These are phyloP conservation scores for Zaprionus davidi DNA, from an alignment of 1,140 invertebrate genomes.

Conservation along the genomic window DNA sequence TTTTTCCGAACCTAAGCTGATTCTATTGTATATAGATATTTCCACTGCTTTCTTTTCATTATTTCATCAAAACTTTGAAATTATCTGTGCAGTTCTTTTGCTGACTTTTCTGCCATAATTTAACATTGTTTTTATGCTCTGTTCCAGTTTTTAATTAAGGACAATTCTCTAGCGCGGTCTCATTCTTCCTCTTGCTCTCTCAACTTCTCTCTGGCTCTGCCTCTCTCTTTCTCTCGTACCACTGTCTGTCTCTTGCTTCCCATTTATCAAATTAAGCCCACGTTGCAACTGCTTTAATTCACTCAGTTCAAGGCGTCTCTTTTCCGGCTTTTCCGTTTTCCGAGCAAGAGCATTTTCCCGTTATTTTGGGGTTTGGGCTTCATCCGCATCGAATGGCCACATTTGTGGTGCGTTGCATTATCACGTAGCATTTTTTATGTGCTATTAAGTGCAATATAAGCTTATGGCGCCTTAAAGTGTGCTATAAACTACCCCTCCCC, in stretches of 20 bases:
- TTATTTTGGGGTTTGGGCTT: slow-evolving; percentile 40
- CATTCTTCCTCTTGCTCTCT: not conserved
- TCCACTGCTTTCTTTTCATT: not conserved
- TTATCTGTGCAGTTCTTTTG: not conserved
- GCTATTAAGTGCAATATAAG: slow-evolving; percentile 80
- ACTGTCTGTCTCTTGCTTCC: not conserved
- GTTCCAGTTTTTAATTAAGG: slow-evolving; percentile 4
- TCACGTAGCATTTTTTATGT: slow-evolving; percentile 77
- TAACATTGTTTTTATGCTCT: slow-evolving; percentile 1
- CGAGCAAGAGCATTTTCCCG: not conserved
- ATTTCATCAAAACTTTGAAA: slow-evolving; percentile 2
- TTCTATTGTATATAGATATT: not conserved
- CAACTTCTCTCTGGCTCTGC: not conserved
- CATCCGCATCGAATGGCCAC: slow-evolving; percentile 55
- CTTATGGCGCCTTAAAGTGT: slow-evolving; percentile 73
- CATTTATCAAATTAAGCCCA: slow-evolving; percentile 10
- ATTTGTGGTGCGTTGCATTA: slow-evolving; percentile 76
- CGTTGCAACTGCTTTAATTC: slow-evolving; percentile 4
- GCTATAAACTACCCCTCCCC: slow-evolving; percentile 64
- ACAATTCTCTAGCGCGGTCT: not conserved
- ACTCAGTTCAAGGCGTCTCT: slow-evolving; percentile 5
- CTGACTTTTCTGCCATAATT: not conserved
- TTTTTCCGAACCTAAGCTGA: no score
- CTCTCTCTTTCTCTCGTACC: not conserved
- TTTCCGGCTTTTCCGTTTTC: not conserved